These are phyloP conservation scores for Morpho achilles DNA, from an alignment of 2,888 invertebrate species.

Conservation along the genomic window DNA sequence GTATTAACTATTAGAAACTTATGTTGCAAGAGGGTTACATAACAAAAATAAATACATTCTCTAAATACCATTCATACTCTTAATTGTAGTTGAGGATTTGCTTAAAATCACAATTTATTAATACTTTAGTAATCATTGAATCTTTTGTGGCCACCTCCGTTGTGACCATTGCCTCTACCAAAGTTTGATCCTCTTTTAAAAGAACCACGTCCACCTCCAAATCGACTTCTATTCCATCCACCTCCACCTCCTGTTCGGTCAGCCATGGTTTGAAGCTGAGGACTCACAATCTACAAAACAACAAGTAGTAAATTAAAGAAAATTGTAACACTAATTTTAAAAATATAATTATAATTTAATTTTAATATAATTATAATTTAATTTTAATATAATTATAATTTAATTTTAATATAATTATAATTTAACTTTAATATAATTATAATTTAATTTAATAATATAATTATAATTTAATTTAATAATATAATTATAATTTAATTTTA, in stretches of 20 bases:
- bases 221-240: constrained; percentile 77
- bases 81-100: constrained; percentile 56
- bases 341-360: no score
- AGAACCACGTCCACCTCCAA: constrained; percentile 64
- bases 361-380: no score
- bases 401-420: no score
- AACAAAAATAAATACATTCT: constrained; percentile 34
- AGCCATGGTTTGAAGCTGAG: constrained; percentile 90
- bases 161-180: constrained; percentile 59
- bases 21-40: no score
- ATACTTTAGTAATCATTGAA: constrained; percentile 65
- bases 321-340: no score
- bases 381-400: no score
- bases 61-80: constrained; percentile 50
- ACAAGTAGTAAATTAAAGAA: neutral
- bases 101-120: constrained; percentile 38
- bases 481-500: no score
- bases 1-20: no score
- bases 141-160: constrained; percentile 63
- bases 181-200: constrained; percentile 70
- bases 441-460: no score
- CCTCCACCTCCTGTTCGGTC: constrained; percentile 82
- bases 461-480: no score
- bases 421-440: no score
- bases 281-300: constrained; percentile 84